Evolutionary conservation across 2,888 invertebrate genomes (phyloP), one percentile per base, ranked within the genome.

Genomic region (Lomographa bimaculata): DNA sequence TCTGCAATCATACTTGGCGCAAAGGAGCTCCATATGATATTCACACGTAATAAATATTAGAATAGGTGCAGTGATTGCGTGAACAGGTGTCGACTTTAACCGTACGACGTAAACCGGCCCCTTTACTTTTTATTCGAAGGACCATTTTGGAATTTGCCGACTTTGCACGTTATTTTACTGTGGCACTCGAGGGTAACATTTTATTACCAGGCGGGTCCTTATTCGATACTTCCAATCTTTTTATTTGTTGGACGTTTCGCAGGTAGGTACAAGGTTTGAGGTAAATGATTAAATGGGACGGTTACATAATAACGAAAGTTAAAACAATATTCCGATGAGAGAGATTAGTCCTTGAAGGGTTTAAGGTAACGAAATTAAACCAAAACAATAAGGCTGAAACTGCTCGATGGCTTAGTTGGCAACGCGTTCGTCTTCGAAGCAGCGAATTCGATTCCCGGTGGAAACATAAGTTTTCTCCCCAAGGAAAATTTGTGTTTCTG

Each of bases 11-110:
- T 68, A 71, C 61, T 60, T 50, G 57, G 60, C 68, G 49, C 51
- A 73, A 78, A 79, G 73, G 76, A 75, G 61, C 57, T 64, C 59
- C 74, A 76, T 85, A 77, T 74, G 76, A 80, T 85, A 87, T 89
- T 87, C 85, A 87, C 81, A 70, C 64, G 80, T 73, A 82, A 87
- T 89, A 86, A 87, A 89, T 87, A 89, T 87, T 87, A 87, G 71
- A 87, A 67, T 71, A 87, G 85, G 64, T 83, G 82, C 86, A 82
- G 83, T 82, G 84, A 84, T 86, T 84, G 82, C 75, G 71, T 63
- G 63, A 66, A 62, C 81, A 83, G 82, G 85, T 84, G 84, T 76
- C 70, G 75, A 64, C 60, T 57, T 34, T 50, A 51, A 52, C 44
- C 54, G 37, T 16, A 33, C 33, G 54, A 59, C 61, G 58, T 62